Evolutionary conservation across 2,888 invertebrate genomes (phyloP).

Genomic region (Ptycholaimellus sp.): DNA sequence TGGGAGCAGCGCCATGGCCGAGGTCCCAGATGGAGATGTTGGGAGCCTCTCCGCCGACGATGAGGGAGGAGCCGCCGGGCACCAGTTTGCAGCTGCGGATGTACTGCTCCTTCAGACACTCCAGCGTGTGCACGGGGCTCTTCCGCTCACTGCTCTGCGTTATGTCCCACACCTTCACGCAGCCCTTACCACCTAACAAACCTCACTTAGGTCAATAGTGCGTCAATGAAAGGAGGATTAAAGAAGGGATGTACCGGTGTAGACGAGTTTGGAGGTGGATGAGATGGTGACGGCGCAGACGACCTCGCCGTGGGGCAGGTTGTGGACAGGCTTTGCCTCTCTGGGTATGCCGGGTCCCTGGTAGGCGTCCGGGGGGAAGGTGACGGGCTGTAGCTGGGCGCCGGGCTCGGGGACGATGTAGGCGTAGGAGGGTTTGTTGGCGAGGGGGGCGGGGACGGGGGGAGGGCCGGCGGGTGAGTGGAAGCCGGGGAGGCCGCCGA

Average conservation of each 20-base stretch:
- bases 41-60: conserved; percentile 86
- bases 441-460: too few relatives aligned
- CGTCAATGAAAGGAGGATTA: too few relatives aligned
- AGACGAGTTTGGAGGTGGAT: conserved; percentile 65
- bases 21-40: conserved; percentile 88
- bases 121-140: conserved; percentile 60
- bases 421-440: conserved; percentile 57
- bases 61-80: conserved; percentile 70
- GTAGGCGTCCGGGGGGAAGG: conserved; percentile 76
- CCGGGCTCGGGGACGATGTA: conserved; percentile 51
- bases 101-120: conserved; percentile 39
- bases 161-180: conserved; percentile 80
- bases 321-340: conserved; percentile 33
- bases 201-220: too few relatives aligned
- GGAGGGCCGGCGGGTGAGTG: conserved; percentile 2
- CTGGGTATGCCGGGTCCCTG: conserved; percentile 67
- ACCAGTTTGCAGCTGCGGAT: conserved; percentile 80
- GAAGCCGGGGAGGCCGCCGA: conserved; percentile 3
- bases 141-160: conserved; percentile 54
- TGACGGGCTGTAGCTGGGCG: conserved; percentile 43
- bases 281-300: conserved; percentile 90
- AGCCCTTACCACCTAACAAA: conserved; percentile 38
- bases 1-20: conserved; percentile 47
- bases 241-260: too few relatives aligned
- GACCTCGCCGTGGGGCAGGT: conserved; percentile 78